Base-by-base conservation (phyloP, 2,797 vertebrate species). In the Clarias laeviceps region DNA sequence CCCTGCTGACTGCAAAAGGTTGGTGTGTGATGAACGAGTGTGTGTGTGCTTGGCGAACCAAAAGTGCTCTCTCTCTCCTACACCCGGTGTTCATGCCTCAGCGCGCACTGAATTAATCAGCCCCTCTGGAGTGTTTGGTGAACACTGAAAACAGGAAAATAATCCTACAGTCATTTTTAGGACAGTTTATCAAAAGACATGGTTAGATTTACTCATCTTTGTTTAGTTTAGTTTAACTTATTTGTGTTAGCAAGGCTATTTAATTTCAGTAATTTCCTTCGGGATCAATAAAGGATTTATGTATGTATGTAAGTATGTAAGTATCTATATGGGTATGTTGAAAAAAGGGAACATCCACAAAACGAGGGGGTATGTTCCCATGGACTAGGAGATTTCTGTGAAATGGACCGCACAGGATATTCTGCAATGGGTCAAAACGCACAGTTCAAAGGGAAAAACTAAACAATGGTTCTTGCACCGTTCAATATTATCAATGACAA, bases 1-100 rank as follows among this genome's bases (percentile, higher is more conserved):
- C 70, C 80, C 84, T 69, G 50, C 69, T 45, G 72, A 80, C 84
- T 68, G 69, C 57, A 77, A 50, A 70, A 68, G 59, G 57, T 61
- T 72, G 54, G 50, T 14, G 17, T 57, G 12, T 78, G 73, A 78
- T 86, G 64, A 82, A 78, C 61, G 70, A 50, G 34, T 34, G 85
- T 86, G 40, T 45, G 64, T 70, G 64, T 78, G 80, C 61, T 82
- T 50, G 72, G 66, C 56, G 80, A 82, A 69, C 32, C 59, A 34
- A 77, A 82, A 65, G 74, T 34, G 12, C 24, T 69, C 29, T 69
- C n/a, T 82, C 80, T 70, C 54, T 57, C 9, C 80, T 61, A 66
- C 18, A 62, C 62, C 37, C 5, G 3, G 70, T 76, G 32, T n/a
- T 76, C 59, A 50, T 82, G 68, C 79, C 27, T 82, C 78, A 77